Base-by-base conservation (phyloP, 2,797 vertebrate species). In the Poeciliopsis infans region DNA sequence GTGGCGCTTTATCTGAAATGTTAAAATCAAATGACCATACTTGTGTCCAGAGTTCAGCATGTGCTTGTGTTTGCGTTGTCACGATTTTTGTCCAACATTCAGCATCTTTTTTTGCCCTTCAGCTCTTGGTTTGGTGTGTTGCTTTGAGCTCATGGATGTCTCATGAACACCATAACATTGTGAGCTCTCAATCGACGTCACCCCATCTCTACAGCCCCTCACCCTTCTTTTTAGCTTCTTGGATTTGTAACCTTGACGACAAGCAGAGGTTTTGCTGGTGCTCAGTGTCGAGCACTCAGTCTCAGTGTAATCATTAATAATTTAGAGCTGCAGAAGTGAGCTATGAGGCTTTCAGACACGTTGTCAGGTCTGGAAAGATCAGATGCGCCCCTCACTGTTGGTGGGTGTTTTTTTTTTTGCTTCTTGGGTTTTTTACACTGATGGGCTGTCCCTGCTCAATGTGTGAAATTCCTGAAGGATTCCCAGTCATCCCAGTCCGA, bases 171-270 rank as follows among this genome's bases (percentile, higher is more conserved):
- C 88, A 88, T 88, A 88, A 86, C 83, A 78, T 81, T 61, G 84
- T 87, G 90, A 86, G 87, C 86, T 88, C 75, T 83, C 75, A 80
- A 79, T 90, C 80, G 75, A 81, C 86, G 79, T 85, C 77, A 91
- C 76, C 46, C 15, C 41, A 59, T 51, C 3, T 31, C 61, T 7
- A 18, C 61, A 77, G 74, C 75, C 75, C 43, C 51, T 11, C 36
- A 59, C 53, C 1, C 74, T 70, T 80, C 79, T 83, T 20, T 43
- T 83, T 87, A 80, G 92, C 92, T 90, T 93, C 87, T 90, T 88
- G 90, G 88, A 92, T 94, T 93, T 90, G 96, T 96, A 96, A 95
- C 96, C 96, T 96, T 96, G 95, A 94, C 96, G 93, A 96, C 96
- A 93, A 92, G 93, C 94, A 89, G 92, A 94, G 93, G 91, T 95